phyloP scores from a whole-genome alignment of 1,140 invertebrate species.

The Olivierus martensii region DNA sequence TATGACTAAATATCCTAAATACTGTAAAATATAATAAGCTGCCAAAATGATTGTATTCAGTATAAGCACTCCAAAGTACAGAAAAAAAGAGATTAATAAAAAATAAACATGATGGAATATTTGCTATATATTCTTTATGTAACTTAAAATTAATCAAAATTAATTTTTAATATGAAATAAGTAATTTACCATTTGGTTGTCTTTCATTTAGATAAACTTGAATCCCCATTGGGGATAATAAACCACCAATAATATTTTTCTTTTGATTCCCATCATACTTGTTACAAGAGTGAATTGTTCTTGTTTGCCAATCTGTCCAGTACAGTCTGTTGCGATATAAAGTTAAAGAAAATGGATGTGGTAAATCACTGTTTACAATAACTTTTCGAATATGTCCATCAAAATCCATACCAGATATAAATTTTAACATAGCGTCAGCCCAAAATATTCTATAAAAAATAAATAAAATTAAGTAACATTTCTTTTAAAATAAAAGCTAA shows the following conservation, averaged over 20 bases:
- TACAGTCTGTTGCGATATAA: slow-evolving; percentile 56
- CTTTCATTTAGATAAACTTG: slow-evolving; percentile 59
- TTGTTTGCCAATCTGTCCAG: slow-evolving; percentile 86
- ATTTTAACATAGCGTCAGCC: slow-evolving; percentile 37
- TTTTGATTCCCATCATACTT: slow-evolving; percentile 31
- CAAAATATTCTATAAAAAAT: slow-evolving; percentile 22
- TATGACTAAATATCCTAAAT: too few relatives aligned
- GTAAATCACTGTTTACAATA: slow-evolving; percentile 44
- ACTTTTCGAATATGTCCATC: slow-evolving; percentile 58
- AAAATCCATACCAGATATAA: slow-evolving; percentile 54
- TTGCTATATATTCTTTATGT: too few relatives aligned
- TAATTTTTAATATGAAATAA: neutral
- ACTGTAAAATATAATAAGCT: too few relatives aligned
- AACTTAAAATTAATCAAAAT: too few relatives aligned
- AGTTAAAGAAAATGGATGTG: slow-evolving; percentile 80
- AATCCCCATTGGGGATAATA: slow-evolving; percentile 65
- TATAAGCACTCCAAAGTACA: too few relatives aligned
- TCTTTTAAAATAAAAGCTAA: too few relatives aligned
- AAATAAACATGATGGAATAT: too few relatives aligned
- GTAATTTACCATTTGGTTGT: slow-evolving; percentile 27
- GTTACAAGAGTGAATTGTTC: slow-evolving; percentile 45
- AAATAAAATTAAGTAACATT: too few relatives aligned
- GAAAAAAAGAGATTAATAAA: too few relatives aligned
- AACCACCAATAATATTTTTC: slow-evolving; percentile 44
- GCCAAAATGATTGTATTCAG: too few relatives aligned